Evolutionary conservation across 2,797 vertebrate genomes (phyloP), one percentile per base, ranked within the genome.

Genomic region (Eleutherodactylus coqui): DNA sequence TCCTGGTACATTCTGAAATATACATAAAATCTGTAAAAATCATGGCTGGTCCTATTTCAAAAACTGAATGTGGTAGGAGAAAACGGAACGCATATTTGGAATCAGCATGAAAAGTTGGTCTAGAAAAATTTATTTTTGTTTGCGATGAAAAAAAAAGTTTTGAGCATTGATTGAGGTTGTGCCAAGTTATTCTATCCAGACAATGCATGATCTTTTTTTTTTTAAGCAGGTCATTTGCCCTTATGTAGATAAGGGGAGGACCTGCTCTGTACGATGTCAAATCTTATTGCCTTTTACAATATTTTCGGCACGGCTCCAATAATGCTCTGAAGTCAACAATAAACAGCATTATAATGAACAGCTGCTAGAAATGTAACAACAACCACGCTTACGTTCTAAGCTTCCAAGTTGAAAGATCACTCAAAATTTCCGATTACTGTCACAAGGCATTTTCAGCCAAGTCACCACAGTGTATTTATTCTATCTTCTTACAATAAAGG

Each of bases 361-460:
- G 13, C 16, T 11, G 34, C 47, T 5, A 53, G 19, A 34, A 62
- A 34, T 24, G 43, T 8, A 45, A 36, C 32, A 53, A 11, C 14
- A 49, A 29, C 45, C 5, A 19, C 38, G 47, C 62, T 38, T 4
- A 51, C 9, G 5, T 51, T 5, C 45, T 29, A 72, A 82, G 80
- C 80, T 55, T 53, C 67, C 53, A 81, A 81, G 79, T 29, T 36
- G 45, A 69, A 13, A 67, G 55, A 79, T 45, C 45, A 10, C 24
- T 79, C 27, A 80, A 82, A 82, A 51, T 55, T 72, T 38, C 47
- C 34, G 47, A 72, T 70, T 70, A 32, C 19, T 82, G 79, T 69
- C 79, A 70, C 69, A 36, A 55, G 34, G 80, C 34, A 82, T 82
- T 82, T 55, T 19, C 32, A 36, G 21, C 45, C 64, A 82, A 69